These are phyloP conservation scores for Myzus persicae DNA, from an alignment of 1,140 invertebrate genomes.

Conservation along the genomic window DNA sequence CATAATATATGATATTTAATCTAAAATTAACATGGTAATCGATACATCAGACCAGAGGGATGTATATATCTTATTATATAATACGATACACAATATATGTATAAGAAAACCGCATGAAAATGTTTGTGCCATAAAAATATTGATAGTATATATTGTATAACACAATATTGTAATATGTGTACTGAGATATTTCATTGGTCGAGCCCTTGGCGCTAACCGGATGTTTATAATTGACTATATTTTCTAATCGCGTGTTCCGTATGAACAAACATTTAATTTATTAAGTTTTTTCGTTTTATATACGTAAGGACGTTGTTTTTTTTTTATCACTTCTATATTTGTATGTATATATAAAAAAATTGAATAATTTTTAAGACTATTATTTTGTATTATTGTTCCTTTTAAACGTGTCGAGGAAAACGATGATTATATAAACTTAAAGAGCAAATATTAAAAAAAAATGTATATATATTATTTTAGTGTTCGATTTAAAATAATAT, in stretches of 20 bases:
- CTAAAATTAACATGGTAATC: neutral
- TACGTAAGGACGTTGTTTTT: conserved; percentile 42
- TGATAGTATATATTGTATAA: neutral
- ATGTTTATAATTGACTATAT: conserved; percentile 9
- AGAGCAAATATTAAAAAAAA: neutral
- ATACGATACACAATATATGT: neutral
- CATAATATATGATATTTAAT: conserved; percentile 21
- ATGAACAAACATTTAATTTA: conserved; percentile 53
- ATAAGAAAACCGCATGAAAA: conserved; percentile 34
- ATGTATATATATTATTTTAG: conserved; percentile 1
- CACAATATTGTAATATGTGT: neutral
- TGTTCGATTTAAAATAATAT: conserved; percentile 23
- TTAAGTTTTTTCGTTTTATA: conserved; percentile 52
- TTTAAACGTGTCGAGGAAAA: conserved; percentile 47
- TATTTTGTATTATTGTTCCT: conserved; percentile 56
- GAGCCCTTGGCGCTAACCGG: neutral
- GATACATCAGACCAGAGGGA: conserved; percentile 5
- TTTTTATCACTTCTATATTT: conserved; percentile 8
- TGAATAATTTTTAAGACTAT: conserved; percentile 54
- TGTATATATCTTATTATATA: conserved; percentile 14
- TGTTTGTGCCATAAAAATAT: conserved; percentile 53
- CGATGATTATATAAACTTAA: conserved; percentile 18
- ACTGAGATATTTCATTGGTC: conserved; percentile 33
- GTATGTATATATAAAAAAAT: conserved; percentile 16
- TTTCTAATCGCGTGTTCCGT: conserved; percentile 23